Conservation (phyloP, 2,888 invertebrate genomes). For the Drosophila siamana region DNA sequence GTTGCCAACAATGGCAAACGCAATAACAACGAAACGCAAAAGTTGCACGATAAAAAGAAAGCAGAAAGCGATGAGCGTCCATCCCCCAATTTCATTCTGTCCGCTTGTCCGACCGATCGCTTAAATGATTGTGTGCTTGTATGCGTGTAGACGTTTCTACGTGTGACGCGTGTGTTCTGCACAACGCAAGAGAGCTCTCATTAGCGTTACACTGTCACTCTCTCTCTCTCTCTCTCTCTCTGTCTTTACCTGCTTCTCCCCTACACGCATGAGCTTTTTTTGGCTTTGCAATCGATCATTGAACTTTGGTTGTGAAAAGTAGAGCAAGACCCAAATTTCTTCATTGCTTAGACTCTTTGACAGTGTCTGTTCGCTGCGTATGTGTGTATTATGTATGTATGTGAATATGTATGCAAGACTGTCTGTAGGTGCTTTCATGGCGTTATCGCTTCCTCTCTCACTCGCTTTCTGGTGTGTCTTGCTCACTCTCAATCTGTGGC, state of each 20-base stretch:
- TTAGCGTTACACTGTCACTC: slow-evolving; percentile 29
- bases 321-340: slow-evolving; percentile 83
- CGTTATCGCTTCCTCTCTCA: slow-evolving; percentile 62
- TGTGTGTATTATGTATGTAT: background rate
- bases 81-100: slow-evolving; percentile 6
- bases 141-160: slow-evolving; percentile 69
- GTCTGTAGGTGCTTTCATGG: slow-evolving; percentile 25
- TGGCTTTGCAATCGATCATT: slow-evolving; percentile 80
- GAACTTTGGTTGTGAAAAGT: slow-evolving; percentile 82
- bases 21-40: slow-evolving; percentile 56
- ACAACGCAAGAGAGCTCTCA: slow-evolving; percentile 60
- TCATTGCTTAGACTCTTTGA: slow-evolving; percentile 55
- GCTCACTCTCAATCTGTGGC: slow-evolving; percentile 31
- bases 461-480: slow-evolving; percentile 9
- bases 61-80: slow-evolving; percentile 65
- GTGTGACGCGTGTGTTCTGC: slow-evolving; percentile 74
- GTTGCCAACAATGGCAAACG: slow-evolving; percentile 32
- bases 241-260: slow-evolving; percentile 3
- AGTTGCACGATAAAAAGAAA: slow-evolving; percentile 73
- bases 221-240: slow-evolving; percentile 6
- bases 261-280: slow-evolving; percentile 51
- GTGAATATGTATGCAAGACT: background rate
- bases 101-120: slow-evolving; percentile 8
- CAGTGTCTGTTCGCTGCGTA: slow-evolving; percentile 26
- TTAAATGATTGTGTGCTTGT: background rate